These are phyloP conservation scores for Pachypanchax playfairii DNA, from an alignment of 2,113 vertebrate genomes.

Conservation along the genomic window DNA sequence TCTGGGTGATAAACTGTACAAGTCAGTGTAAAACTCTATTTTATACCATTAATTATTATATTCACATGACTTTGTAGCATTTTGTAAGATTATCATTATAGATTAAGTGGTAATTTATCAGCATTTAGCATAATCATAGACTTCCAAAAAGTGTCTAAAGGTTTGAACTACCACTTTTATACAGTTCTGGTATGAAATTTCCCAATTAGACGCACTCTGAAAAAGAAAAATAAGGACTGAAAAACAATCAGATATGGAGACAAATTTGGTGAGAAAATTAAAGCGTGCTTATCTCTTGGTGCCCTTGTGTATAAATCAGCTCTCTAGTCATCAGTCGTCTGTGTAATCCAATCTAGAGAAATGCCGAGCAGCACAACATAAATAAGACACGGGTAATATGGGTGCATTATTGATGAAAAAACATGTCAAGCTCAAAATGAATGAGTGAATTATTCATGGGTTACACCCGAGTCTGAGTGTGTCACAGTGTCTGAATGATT, in stretches of 20 bases:
- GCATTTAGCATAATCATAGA: not conserved
- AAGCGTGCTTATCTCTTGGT: constrained; percentile 12
- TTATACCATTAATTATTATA: not conserved
- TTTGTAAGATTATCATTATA: not conserved
- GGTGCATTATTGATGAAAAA: constrained; percentile 65
- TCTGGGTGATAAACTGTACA: no score
- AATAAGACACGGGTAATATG: constrained; percentile 55
- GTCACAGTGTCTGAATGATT: constrained; percentile 45
- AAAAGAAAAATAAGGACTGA: constrained; percentile 1
- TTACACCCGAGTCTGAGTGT: constrained; percentile 45
- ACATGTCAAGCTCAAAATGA: constrained; percentile 59
- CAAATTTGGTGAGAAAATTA: constrained; percentile 3
- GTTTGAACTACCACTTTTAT: not conserved
- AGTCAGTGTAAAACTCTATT: not conserved
- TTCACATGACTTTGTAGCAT: not conserved
- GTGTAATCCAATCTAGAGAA: constrained; percentile 46
- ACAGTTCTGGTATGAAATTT: not conserved
- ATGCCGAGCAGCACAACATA: constrained; percentile 40
- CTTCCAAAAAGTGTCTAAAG: not conserved
- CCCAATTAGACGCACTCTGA: not conserved
- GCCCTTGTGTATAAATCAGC: constrained; percentile 28
- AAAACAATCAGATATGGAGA: not conserved
- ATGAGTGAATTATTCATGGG: constrained; percentile 64
- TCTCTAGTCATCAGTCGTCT: constrained; percentile 20
- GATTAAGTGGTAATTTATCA: not conserved